Conservation (phyloP, 2,797 vertebrate species). For the Kryptopterus vitreolus region DNA sequence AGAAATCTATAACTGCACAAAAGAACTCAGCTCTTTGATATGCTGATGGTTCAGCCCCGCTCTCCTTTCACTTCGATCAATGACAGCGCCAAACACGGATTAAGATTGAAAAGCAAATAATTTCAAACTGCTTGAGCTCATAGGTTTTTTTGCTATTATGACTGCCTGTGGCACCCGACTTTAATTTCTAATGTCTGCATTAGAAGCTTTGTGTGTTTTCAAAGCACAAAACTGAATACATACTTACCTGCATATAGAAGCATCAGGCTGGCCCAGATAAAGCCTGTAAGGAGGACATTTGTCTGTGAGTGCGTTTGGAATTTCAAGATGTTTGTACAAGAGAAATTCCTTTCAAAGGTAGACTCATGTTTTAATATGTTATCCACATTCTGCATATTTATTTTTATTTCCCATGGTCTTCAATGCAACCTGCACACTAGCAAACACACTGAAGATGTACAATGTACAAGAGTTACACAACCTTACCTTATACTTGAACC, state of each 20-base stretch:
- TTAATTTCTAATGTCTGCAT: not conserved
- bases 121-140: not conserved
- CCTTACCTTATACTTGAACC: not conserved
- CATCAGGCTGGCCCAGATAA: conserved; percentile 1
- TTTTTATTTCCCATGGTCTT: not conserved
- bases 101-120: conserved; percentile 6
- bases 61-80: conserved; percentile 1
- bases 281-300: not conserved
- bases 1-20: conserved; percentile 9
- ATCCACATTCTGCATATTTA: not conserved
- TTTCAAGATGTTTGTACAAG: not conserved
- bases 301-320: not conserved
- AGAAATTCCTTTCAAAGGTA: not conserved
- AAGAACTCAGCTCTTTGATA: conserved; percentile 1
- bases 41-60: not conserved
- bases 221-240: not conserved
- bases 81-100: not conserved
- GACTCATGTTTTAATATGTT: not conserved
- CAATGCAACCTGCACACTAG: not conserved
- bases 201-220: not conserved
- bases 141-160: conserved; percentile 1
- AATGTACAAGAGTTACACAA: not conserved
- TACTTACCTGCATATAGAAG: not conserved
- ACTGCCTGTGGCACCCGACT: not conserved
- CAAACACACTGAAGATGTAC: not conserved